Percentiles rank a stretch among this genome's conserved stretches.
These are phyloP conservation scores for Bombus vancouverensis DNA, from an alignment of 1,140 invertebrate genomes.

Conservation along the genomic window DNA sequence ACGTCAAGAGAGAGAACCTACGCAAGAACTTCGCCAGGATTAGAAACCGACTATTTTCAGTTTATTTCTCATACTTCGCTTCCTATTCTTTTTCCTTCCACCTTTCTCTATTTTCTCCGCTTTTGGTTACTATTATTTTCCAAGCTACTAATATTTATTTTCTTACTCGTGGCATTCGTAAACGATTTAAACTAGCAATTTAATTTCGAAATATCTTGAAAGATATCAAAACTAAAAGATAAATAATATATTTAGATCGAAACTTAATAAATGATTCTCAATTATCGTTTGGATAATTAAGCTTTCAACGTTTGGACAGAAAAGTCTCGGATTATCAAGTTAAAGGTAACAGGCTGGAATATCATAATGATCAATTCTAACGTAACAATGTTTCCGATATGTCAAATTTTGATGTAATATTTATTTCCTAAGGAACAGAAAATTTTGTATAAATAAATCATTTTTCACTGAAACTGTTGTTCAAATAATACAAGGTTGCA, in stretches of 20 bases:
- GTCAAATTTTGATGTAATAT: no score
- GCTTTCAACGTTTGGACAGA: not conserved
- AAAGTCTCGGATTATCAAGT: not conserved
- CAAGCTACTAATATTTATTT: no score
- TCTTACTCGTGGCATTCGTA: no score
- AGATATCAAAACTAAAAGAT: not conserved
- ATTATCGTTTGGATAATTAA: not conserved
- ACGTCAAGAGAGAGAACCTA: slow-evolving; percentile 23
- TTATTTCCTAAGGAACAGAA: no score
- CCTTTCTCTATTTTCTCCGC: not conserved
- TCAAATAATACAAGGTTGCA: not conserved
- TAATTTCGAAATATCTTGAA: not conserved
- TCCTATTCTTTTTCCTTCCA: not conserved
- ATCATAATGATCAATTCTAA: not conserved
- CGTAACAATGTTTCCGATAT: no score
- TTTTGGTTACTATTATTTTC: not conserved
- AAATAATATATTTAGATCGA: not conserved
- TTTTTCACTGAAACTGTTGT: not conserved
- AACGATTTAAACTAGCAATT: not conserved
- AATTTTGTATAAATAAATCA: no score
- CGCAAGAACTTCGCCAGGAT: slow-evolving; percentile 38
- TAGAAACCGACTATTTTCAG: slow-evolving; percentile 47
- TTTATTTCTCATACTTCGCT: slow-evolving; percentile 16
- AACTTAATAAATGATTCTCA: not conserved
- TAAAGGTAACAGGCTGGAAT: not conserved